Conservation (phyloP, 2,113 vertebrate genomes). For the Acanthochromis polyacanthus region DNA sequence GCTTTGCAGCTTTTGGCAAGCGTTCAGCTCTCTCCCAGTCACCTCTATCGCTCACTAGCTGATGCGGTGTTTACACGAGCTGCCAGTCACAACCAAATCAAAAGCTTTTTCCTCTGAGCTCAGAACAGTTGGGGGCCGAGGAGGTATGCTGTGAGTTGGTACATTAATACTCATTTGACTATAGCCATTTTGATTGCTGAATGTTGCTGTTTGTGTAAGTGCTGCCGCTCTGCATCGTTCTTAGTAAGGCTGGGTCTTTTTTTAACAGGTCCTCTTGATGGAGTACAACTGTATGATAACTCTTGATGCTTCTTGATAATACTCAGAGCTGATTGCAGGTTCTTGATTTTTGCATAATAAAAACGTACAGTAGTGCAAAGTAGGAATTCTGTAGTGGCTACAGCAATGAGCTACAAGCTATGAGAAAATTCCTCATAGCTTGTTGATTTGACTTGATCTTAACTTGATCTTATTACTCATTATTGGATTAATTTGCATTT, state of each 20-base stretch:
- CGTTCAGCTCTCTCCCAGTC: slow-evolving; percentile 72
- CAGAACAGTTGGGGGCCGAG: slow-evolving; percentile 71
- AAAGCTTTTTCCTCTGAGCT: slow-evolving; percentile 75
- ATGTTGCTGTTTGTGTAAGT: slow-evolving; percentile 53
- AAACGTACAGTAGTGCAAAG: not conserved
- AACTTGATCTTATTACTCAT: slow-evolving; percentile 9
- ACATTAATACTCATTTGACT: slow-evolving; percentile 62
- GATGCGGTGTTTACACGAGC: slow-evolving; percentile 81
- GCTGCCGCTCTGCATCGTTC: slow-evolving; percentile 33
- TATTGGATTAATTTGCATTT: slow-evolving; percentile 26
- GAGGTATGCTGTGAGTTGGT: slow-evolving; percentile 61
- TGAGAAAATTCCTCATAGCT: not conserved
- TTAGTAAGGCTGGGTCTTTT: not conserved
- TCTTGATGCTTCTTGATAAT: slow-evolving; percentile 32
- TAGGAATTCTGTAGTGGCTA: not conserved
- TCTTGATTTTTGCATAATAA: slow-evolving; percentile 13
- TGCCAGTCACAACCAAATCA: slow-evolving; percentile 81
- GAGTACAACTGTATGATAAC: slow-evolving; percentile 10
- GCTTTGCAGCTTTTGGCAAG: slow-evolving; percentile 79
- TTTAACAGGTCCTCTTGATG: slow-evolving; percentile 20
- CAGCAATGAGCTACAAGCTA: not conserved
- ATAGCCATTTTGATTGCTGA: slow-evolving; percentile 48
- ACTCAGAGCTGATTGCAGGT: not conserved
- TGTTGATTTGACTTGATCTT: slow-evolving; percentile 20
- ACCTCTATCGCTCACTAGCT: slow-evolving; percentile 74